Evolutionary conservation across 2,113 vertebrate genomes (phyloP).

Genomic region (Coptodon rendalli): DNA sequence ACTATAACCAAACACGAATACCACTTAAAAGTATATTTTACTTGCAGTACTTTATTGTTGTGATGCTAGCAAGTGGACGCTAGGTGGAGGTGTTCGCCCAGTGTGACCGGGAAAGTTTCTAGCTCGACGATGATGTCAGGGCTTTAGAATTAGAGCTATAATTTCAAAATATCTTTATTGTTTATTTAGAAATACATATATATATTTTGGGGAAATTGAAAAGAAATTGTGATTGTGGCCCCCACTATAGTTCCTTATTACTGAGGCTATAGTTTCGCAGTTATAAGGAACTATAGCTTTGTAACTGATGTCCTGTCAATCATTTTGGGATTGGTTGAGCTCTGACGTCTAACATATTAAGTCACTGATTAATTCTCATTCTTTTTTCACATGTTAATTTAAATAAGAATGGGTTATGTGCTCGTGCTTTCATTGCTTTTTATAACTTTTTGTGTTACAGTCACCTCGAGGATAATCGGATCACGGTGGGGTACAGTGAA

Average conservation of each 20-base stretch:
- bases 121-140: neutral
- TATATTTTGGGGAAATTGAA: neutral
- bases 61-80: conserved; percentile 6
- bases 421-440: neutral
- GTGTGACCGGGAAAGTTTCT: neutral
- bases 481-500: neutral
- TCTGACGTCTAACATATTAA: neutral
- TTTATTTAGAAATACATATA: neutral
- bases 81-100: conserved; percentile 34
- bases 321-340: neutral
- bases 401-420: neutral
- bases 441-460: neutral
- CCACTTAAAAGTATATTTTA: rapidly evolving
- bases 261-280: neutral
- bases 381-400: neutral
- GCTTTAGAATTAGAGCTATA: neutral
- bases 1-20: neutral
- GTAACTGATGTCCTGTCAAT: neutral
- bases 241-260: neutral
- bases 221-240: neutral
- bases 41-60: neutral
- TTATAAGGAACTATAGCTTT: too few relatives aligned
- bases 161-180: neutral
- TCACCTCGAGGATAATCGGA: neutral
- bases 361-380: neutral